phyloP scores from a whole-genome alignment of 1,140 invertebrate genomes.

The Drepana arcuata region DNA sequence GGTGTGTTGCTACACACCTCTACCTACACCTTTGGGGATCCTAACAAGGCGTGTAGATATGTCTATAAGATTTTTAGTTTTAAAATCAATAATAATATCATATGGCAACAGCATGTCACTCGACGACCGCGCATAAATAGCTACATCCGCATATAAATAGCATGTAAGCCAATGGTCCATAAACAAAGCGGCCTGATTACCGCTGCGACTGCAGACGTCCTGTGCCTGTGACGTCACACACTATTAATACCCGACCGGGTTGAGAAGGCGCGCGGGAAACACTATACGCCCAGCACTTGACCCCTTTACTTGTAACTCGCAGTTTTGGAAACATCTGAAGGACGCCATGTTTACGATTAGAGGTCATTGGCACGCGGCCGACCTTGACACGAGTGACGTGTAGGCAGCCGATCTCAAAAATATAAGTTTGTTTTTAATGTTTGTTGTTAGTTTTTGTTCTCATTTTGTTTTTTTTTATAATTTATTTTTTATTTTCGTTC shows the following conservation, averaged over 20 bases:
- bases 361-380: slow-evolving; percentile 58
- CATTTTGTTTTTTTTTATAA: slow-evolving; percentile 59
- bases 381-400: too few relatives aligned
- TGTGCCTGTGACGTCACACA: slow-evolving; percentile 41
- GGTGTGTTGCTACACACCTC: too few relatives aligned
- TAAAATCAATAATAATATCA: too few relatives aligned
- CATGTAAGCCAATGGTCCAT: slow-evolving; percentile 37
- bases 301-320: slow-evolving; percentile 25
- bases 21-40: too few relatives aligned
- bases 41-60: too few relatives aligned
- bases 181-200: slow-evolving; percentile 51
- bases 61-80: too few relatives aligned
- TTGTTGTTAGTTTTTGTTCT: slow-evolving; percentile 38
- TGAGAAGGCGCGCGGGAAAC: slow-evolving; percentile 34
- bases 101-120: too few relatives aligned
- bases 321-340: slow-evolving; percentile 30
- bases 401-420: too few relatives aligned
- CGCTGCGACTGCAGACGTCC: slow-evolving; percentile 35
- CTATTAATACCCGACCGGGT: slow-evolving; percentile 29
- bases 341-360: slow-evolving; percentile 29
- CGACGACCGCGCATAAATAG: slow-evolving; percentile 21
- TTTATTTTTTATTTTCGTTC: slow-evolving; percentile 60
- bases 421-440: slow-evolving; percentile 25
- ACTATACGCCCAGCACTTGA: slow-evolving; percentile 55
- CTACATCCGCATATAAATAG: slow-evolving; percentile 31